Conservation (phyloP, 2,888 invertebrate species). For the Ethmia dodecea region DNA sequence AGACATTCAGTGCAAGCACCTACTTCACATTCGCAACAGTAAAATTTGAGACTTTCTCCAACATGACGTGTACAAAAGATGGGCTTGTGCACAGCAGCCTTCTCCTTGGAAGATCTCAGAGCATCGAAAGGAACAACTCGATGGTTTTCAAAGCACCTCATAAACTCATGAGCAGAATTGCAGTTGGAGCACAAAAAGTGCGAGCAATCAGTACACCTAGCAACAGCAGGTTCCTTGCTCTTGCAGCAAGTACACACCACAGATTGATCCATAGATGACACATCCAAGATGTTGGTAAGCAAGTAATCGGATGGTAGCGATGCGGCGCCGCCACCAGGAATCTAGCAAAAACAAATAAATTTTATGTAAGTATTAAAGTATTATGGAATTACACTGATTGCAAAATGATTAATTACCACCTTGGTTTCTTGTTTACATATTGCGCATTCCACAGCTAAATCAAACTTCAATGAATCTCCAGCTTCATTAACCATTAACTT, state of each 20-base stretch:
- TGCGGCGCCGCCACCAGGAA: conserved; percentile 85
- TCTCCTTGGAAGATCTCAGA: conserved; percentile 86
- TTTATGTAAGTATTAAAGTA: conserved; percentile 11
- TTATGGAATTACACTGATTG: neutral
- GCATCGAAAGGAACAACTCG: conserved; percentile 93
- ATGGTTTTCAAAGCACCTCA: conserved; percentile 98
- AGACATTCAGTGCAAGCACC: conserved; percentile 93
- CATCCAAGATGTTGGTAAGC: conserved; percentile 89
- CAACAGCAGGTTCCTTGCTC: conserved; percentile 95
- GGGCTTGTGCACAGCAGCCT: conserved; percentile 92
- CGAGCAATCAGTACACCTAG: conserved; percentile 96
- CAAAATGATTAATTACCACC: conserved; percentile 54
- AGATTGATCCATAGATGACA: conserved; percentile 85
- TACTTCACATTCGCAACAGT: conserved; percentile 91
- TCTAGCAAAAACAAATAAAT: conserved; percentile 50
- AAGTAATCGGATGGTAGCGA: conserved; percentile 92
- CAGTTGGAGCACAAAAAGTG: conserved; percentile 96
- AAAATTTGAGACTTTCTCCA: conserved; percentile 90
- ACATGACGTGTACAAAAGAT: conserved; percentile 90
- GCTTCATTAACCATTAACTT: conserved; percentile 85
- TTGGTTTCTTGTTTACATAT: conserved; percentile 91
- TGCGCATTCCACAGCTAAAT: conserved; percentile 84
- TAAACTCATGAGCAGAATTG: conserved; percentile 96
- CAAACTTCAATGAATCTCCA: conserved; percentile 80
- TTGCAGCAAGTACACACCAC: conserved; percentile 96